Evolutionary conservation across 1,140 invertebrate species (phyloP), one percentile per base, ranked within the genome.

Genomic region (Drosophila lowei): DNA sequence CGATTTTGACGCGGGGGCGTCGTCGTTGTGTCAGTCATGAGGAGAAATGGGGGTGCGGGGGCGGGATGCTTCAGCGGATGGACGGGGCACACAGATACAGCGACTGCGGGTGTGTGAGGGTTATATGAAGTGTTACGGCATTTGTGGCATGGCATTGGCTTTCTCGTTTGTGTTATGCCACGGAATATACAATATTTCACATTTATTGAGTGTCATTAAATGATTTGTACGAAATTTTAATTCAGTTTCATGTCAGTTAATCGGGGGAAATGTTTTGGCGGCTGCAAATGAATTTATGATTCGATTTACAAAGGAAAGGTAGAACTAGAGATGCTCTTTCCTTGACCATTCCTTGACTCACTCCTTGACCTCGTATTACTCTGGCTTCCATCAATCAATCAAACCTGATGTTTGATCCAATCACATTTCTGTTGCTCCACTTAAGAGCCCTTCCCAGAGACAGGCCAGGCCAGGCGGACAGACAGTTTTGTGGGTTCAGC

Each of bases 101-200:
- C 21, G 34, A 65, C 21, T 28, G 34, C 11, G 23, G 44, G 47
- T 60, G 16, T 54, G 61, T 68, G 56, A 41, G 67, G 70, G 70
- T 42, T 60, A 59, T 70, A 57, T 68, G 48, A 74, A 77, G 73
- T 86, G 80, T 85, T 86, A 73, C 83, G 81, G 81, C 77, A 86
- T 84, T 80, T 80, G 64, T 86, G 81, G 81, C 81, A 70, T 68
- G 34, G 34, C 34, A 77, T 74, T 81, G 83, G 63, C 63, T 68
- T 68, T 67, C 34, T 44, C 34, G 58, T 49, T 64, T 5, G 34
- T 38, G 65, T 50, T 75, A 65, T 80, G 57, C 9, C 46, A 58
- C 42, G 16, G 21, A 42, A 54, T 25, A 42, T 42, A 52, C 11
- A 21, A 43, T 73, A 43, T 68, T 62, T 77, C 28, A 59, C 58